Evolutionary conservation across 2,113 vertebrate species (phyloP).

Genomic region (Triplophysa rosa): DNA sequence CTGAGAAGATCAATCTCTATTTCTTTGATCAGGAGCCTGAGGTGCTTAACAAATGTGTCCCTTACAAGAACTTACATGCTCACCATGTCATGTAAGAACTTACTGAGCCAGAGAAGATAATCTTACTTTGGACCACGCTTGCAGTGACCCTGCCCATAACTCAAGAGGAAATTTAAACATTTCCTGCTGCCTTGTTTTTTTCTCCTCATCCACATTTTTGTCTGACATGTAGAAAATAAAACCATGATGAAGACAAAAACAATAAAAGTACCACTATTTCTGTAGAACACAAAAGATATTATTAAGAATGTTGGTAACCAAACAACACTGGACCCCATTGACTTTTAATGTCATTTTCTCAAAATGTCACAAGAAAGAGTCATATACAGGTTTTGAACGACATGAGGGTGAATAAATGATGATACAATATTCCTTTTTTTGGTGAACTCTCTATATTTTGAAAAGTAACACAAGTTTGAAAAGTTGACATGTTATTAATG

Average conservation of each 20-base stretch:
- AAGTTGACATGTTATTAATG: not conserved
- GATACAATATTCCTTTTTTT: too few species aligned
- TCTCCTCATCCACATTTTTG: slow-evolving; percentile 50
- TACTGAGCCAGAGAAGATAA: slow-evolving; percentile 20
- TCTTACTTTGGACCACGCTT: slow-evolving; percentile 19
- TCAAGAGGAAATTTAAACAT: slow-evolving; percentile 75
- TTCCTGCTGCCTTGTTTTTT: slow-evolving; percentile 70
- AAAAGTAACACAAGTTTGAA: too few species aligned
- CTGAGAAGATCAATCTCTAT: slow-evolving; percentile 5
- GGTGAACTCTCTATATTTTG: too few species aligned
- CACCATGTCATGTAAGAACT: slow-evolving; percentile 33
- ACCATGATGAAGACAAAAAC: not conserved
- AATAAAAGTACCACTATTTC: too few species aligned
- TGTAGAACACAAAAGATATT: too few species aligned
- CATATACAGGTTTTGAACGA: too few species aligned
- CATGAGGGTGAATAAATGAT: too few species aligned
- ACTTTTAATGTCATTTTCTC: not conserved
- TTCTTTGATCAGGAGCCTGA: not conserved
- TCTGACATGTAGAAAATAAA: not conserved
- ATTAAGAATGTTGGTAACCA: too few species aligned
- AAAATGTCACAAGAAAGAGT: too few species aligned
- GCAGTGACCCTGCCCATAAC: slow-evolving; percentile 59
- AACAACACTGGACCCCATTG: too few species aligned
- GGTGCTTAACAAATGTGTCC: not conserved
- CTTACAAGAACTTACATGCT: slow-evolving; percentile 40